Evolutionary conservation across 2,113 vertebrate species (phyloP).

Genomic region (Anguilla rostrata): DNA sequence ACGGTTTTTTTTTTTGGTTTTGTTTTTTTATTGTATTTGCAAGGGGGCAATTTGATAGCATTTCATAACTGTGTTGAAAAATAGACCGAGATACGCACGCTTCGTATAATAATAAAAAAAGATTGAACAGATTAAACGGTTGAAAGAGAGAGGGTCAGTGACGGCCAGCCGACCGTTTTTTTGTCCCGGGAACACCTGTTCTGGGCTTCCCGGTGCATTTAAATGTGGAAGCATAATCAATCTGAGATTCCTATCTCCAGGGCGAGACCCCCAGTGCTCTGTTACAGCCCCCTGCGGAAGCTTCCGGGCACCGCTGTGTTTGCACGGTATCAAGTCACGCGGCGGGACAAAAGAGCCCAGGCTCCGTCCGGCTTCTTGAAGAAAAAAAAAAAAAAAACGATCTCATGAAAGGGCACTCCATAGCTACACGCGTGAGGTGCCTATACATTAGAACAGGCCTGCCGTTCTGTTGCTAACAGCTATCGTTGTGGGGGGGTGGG

Average conservation of each 20-base stretch:
- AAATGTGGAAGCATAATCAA: background rate
- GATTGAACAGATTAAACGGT: too few relatives aligned
- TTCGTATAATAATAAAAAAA: too few relatives aligned
- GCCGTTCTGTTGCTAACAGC: background rate
- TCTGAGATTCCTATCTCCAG: background rate
- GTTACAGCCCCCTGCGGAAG: background rate
- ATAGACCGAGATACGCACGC: too few relatives aligned
- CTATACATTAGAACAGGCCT: background rate
- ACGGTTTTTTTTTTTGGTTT: too few relatives aligned
- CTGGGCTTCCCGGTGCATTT: background rate
- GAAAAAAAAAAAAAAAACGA: background rate
- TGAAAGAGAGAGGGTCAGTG: background rate
- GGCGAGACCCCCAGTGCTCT: background rate
- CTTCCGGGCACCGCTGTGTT: background rate
- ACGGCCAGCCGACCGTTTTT: background rate
- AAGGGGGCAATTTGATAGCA: too few relatives aligned
- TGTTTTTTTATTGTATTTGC: too few relatives aligned
- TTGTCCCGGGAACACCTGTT: background rate
- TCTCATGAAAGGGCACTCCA: background rate
- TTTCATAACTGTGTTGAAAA: too few relatives aligned
- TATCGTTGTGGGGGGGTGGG: too few relatives aligned
- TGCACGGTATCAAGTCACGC: background rate
- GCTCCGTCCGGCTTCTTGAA: background rate
- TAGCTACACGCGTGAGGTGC: background rate
- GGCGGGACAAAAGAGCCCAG: background rate